Evolutionary conservation across 2,888 invertebrate species (phyloP).

Genomic region (Monoplex corrugatus): DNA sequence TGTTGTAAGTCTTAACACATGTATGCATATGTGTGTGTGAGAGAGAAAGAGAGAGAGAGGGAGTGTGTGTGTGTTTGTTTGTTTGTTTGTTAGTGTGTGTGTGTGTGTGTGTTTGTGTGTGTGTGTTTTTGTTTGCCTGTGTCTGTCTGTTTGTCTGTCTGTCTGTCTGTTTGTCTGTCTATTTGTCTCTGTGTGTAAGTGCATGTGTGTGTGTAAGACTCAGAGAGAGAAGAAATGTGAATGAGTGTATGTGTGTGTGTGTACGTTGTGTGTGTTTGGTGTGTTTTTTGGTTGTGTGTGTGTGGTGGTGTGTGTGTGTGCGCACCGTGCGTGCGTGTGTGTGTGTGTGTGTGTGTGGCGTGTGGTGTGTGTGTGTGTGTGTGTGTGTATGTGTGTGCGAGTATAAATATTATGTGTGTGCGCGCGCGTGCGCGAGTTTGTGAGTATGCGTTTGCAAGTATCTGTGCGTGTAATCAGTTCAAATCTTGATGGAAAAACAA

Average conservation of each 20-base stretch:
- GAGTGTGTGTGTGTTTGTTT: neutral
- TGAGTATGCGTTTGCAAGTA: too few relatives aligned
- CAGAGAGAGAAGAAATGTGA: too few relatives aligned
- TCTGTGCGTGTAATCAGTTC: too few relatives aligned
- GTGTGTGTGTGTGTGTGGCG: neutral
- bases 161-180: neutral
- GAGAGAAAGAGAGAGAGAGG: neutral
- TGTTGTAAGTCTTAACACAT: too few relatives aligned
- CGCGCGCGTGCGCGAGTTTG: too few relatives aligned
- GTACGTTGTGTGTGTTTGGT: slow-evolving; percentile 22
- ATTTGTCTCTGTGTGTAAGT: neutral
- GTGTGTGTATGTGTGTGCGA: neutral
- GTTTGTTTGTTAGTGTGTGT: neutral
- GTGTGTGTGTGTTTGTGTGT: neutral
- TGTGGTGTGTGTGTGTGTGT: neutral
- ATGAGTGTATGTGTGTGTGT: neutral
- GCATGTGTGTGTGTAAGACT: neutral
- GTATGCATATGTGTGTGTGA: neutral
- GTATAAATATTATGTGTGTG: too few relatives aligned
- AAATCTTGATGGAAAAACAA: too few relatives aligned
- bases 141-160: neutral
- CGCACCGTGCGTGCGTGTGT: neutral
- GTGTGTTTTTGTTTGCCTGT: neutral
- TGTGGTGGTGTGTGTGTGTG: neutral
- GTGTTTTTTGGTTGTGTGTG: neutral